Conservation (phyloP, 1,140 invertebrate species). For the Drosophila kikkawai region DNA sequence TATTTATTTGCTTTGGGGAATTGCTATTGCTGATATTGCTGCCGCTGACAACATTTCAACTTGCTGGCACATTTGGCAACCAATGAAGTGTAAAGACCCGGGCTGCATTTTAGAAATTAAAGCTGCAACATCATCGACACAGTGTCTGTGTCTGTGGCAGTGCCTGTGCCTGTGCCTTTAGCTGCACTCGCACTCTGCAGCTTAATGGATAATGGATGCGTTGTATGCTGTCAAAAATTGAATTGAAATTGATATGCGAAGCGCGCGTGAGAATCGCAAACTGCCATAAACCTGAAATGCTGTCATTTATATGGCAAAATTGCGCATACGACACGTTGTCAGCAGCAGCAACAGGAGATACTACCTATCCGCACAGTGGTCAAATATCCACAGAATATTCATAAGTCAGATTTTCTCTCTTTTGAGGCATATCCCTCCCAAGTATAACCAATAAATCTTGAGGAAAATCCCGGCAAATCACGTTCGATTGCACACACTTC, state of each 20-base stretch:
- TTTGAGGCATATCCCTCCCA: neutral
- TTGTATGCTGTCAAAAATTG: constrained; percentile 72
- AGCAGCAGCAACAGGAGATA: constrained; percentile 28
- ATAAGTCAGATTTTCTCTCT: neutral
- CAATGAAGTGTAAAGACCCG: constrained; percentile 71
- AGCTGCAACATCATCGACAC: constrained; percentile 31
- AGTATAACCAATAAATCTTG: neutral
- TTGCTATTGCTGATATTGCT: constrained; percentile 30
- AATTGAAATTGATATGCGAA: constrained; percentile 80
- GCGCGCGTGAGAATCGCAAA: constrained; percentile 58
- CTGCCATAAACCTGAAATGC: constrained; percentile 73
- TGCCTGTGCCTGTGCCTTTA: neutral
- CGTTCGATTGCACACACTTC: constrained; percentile 8
- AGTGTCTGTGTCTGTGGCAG: neutral
- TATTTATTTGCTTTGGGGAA: constrained; percentile 81
- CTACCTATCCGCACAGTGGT: constrained; percentile 27
- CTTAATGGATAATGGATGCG: constrained; percentile 54
- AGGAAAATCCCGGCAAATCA: constrained; percentile 21
- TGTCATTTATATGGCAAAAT: constrained; percentile 77
- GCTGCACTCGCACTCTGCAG: constrained; percentile 16
- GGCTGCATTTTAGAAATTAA: constrained; percentile 64
- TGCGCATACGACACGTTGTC: constrained; percentile 74
- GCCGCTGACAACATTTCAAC: constrained; percentile 68
- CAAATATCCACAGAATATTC: neutral
- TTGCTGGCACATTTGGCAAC: constrained; percentile 70